Evolutionary conservation across 2,113 vertebrate species (phyloP), one percentile per base, ranked within the genome.

Genomic region (Noctilio leporinus): DNA sequence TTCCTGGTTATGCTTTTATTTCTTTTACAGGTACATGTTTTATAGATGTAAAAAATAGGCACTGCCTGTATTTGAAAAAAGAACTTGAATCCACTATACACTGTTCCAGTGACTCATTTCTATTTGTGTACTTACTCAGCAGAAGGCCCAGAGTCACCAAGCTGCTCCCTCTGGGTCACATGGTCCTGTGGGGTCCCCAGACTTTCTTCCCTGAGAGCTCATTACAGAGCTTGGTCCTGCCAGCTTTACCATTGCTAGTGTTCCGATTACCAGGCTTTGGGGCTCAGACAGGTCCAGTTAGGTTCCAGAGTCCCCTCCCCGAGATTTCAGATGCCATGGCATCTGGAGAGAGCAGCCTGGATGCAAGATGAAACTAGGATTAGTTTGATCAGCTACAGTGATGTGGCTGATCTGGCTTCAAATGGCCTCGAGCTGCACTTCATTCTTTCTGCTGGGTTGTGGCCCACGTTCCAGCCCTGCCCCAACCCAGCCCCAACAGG

Each of bases 81-180:
- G 78, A 80, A 70, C 96, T 96, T 93, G 91, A 95, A 95, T 95
- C 95, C 62, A 86, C 55, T 8, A 86, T 86, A 86, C 75, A 78
- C 72, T 45, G 83, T 97, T 96, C 96, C 88, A 93, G 95, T 85
- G 93, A 97, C 96, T 98, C 88, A 92, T 97, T 96, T 96, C 95
- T 96, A 95, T 45, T 3, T 96, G 96, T 92, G 86, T 38, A 49
- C 96, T 96, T 96, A 89, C 83, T 92, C 92, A 94, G 94, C 2
- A 1, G 89, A 94, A 10, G 0, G 17, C 19, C n/a, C 7, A 7
- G 16, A 19, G 26, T 59, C 40, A 26, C 62, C 0, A 19, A 30
- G 22, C 28, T 16, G 17, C 62, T 59, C 14, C 26, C 33, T 19
- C 19, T 3, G 45, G 9, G 51, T 62, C 3, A 9, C 33, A 5